These are phyloP conservation scores for Delia radicum DNA, from an alignment of 1,140 invertebrate species.

Conservation along the genomic window DNA sequence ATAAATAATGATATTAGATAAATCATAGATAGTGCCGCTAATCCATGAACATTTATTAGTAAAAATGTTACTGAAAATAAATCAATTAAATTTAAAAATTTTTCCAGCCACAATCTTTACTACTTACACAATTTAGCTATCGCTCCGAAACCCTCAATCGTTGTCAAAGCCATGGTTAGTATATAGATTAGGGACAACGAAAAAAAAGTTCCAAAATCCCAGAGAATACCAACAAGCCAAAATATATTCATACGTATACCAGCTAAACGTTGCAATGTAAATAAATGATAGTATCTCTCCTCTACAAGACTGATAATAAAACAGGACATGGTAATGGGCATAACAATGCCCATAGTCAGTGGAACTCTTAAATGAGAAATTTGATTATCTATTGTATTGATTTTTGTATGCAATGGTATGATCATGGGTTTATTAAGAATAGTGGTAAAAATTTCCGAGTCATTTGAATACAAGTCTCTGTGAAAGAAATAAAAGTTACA, in stretches of 20 bases:
- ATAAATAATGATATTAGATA: neutral
- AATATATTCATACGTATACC: constrained; percentile 41
- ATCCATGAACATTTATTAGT: neutral
- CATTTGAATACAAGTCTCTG: no score
- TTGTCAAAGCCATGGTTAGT: no score
- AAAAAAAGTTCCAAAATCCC: no score
- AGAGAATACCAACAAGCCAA: no score
- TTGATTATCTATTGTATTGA: no score
- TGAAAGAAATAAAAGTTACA: no score
- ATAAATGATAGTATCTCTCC: constrained; percentile 35
- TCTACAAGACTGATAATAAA: constrained; percentile 46
- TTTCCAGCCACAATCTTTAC: neutral
- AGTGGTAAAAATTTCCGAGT: no score
- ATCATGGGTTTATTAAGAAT: no score
- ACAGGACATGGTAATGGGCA: constrained; percentile 39
- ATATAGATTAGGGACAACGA: no score
- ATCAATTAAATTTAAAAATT: neutral
- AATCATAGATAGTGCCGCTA: neutral
- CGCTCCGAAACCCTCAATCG: no score
- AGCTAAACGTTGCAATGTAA: constrained; percentile 38
- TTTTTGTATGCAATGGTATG: no score
- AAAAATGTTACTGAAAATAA: neutral
- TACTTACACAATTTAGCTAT: constrained; percentile 22
- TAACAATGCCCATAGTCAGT: constrained; percentile 42
- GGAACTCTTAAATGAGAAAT: no score